A percentile compares a stretch with the other conserved stretches of the same genome.
These are phyloP conservation scores for Turnix velox DNA, from an alignment of 2,113 vertebrate species.

Conservation along the genomic window DNA sequence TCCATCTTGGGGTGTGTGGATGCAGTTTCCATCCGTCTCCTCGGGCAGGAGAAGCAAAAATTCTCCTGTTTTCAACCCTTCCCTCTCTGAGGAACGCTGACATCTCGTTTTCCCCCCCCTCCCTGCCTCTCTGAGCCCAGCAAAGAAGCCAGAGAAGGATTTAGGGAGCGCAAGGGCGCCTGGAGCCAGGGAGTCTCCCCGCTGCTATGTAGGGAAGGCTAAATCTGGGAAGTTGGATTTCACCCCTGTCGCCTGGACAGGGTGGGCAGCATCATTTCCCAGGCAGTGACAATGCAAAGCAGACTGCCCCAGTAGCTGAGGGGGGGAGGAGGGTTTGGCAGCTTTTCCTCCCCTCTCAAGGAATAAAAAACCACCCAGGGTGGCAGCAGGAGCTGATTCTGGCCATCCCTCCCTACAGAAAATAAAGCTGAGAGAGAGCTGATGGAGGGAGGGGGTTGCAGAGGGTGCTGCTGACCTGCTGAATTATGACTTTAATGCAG, in stretches of 20 bases:
- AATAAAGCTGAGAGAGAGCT: slow-evolving; percentile 6
- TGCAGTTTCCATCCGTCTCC: background rate
- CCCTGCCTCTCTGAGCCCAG: background rate
- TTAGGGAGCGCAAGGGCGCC: background rate
- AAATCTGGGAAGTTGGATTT: background rate
- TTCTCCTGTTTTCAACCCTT: background rate
- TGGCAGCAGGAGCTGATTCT: background rate
- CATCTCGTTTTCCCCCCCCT: background rate
- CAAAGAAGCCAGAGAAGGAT: background rate
- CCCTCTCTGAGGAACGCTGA: background rate
- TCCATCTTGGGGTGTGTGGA: slow-evolving; percentile 18
- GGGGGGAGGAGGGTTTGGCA: fast-evolving
- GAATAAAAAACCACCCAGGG: background rate
- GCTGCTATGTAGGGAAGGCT: background rate
- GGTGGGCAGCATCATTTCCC: background rate
- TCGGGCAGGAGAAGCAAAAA: background rate
- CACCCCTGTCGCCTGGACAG: background rate
- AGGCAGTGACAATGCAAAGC: background rate
- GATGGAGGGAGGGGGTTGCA: slow-evolving; percentile 50
- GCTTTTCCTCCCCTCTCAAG: background rate
- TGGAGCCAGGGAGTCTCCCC: background rate
- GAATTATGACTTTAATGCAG: slow-evolving; percentile 63
- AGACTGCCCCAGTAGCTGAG: background rate
- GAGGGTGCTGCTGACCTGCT: slow-evolving; percentile 26
- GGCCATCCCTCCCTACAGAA: background rate